phyloP scores from a whole-genome alignment of 2,888 invertebrate species.

The Deladenus siricidicola region DNA sequence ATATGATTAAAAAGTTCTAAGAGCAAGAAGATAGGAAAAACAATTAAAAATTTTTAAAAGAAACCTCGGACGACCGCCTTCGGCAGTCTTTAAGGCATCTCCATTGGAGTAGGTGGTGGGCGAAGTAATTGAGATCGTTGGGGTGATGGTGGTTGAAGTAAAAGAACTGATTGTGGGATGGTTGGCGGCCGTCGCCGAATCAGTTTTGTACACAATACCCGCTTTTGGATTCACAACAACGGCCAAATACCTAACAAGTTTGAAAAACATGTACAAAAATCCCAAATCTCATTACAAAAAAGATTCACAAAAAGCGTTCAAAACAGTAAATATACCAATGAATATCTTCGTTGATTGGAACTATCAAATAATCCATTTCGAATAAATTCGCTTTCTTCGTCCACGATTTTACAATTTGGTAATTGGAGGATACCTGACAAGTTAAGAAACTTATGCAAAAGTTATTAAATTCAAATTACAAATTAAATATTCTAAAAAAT shows the following conservation, averaged over 20 bases:
- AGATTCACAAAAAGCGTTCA: slow-evolving; percentile 44
- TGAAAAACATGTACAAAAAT: neutral
- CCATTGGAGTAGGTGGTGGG: neutral
- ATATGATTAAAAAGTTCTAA: no score
- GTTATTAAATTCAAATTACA: no score
- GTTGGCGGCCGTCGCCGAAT: neutral
- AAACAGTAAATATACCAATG: slow-evolving; percentile 61
- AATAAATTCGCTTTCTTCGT: slow-evolving; percentile 92
- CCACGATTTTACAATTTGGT: slow-evolving; percentile 79
- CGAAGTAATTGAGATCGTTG: neutral
- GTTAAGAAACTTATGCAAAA: no score
- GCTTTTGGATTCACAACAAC: slow-evolving; percentile 62
- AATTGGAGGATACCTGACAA: slow-evolving; percentile 34
- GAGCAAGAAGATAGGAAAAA: no score
- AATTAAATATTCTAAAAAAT: no score
- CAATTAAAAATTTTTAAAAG: no score
- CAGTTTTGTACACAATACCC: neutral
- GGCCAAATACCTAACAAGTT: slow-evolving; percentile 61
- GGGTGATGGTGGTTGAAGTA: neutral
- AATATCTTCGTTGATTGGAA: slow-evolving; percentile 91
- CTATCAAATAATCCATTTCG: slow-evolving; percentile 86
- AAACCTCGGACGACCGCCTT: no score
- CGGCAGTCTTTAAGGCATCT: neutral
- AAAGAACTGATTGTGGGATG: no score
- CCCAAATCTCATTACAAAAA: neutral